Base-by-base conservation (phyloP, 2,888 invertebrate genomes). In the Papilio demoleus region DNA sequence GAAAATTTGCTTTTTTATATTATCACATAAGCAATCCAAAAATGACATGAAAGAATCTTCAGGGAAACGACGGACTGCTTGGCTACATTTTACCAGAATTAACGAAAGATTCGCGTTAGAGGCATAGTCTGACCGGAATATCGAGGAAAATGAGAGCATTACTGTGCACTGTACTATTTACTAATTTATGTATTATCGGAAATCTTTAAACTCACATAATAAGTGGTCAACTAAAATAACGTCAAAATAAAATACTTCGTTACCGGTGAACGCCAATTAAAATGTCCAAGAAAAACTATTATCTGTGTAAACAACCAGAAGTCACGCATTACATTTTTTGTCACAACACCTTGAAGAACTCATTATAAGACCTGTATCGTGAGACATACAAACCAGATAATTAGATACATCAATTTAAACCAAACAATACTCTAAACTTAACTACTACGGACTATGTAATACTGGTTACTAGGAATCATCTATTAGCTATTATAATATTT, bases 291-390 rank as follows among this genome's bases (percentile, higher is more conserved):
- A 53, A 53, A 53, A 53, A 27, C 53, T 27, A n/a, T 6, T 50
- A 24, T 50, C 47, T 50, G n/a, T 56, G n/a, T 53, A 47, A 45
- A 66, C 45, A 36, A 60, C 45, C 47, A 64, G 69, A 69, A 71
- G 63, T 70, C 67, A 72, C 58, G 61, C 58, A 19, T 70, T 38
- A 17, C 63, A 65, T 59, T 71, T 71, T 73, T 74, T 73, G 65
- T 71, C 65, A 65, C 65, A 67, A 68, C 72, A 74, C 74, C 71
- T 75, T 75, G 74, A 67, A 72, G 62, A 70, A 17, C 42, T 67
- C 56, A 63, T 71, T 74, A 73, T 69, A 61, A 65, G 59, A 61
- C 22, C 31, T 14, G 58, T 68, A 73, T 70, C 74, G 75, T 75
- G 74, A 71, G 75, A 69, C 58, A 62, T 60, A 71, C 64, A 42